Evolutionary conservation across 2,888 invertebrate genomes (phyloP).

Genomic region (Ligdia adustata): DNA sequence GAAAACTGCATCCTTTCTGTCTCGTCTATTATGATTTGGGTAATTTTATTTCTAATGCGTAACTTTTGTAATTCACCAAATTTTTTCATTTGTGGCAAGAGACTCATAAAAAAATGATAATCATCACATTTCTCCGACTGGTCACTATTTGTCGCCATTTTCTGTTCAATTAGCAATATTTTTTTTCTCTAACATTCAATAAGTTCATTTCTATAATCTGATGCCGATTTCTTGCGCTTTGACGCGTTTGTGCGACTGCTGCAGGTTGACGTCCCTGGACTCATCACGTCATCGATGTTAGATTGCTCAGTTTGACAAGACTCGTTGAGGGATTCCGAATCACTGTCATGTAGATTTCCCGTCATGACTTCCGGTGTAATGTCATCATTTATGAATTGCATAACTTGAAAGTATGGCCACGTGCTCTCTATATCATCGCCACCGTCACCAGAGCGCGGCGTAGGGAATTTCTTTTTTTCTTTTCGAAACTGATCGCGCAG

Average conservation of each 20-base stretch:
- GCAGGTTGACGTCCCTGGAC: conserved; percentile 26
- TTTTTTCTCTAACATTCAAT: conserved; percentile 35
- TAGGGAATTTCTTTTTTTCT: conserved; percentile 30
- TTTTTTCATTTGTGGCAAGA: conserved; percentile 33
- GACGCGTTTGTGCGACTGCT: conserved; percentile 31
- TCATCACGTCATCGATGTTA: conserved; percentile 22
- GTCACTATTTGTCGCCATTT: conserved; percentile 34
- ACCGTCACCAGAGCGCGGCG: conserved; percentile 28
- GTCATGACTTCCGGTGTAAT: conserved; percentile 32
- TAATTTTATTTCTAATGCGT: conserved; percentile 33
- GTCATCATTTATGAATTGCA: conserved; percentile 29
- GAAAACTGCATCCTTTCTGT: conserved; percentile 36
- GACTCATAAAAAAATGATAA: conserved; percentile 35
- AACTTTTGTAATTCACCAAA: conserved; percentile 31
- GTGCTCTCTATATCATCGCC: conserved; percentile 27
- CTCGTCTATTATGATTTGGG: conserved; percentile 34
- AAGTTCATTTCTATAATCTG: conserved; percentile 35
- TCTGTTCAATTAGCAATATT: conserved; percentile 33
- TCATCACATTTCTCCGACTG: conserved; percentile 33
- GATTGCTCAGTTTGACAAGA: conserved; percentile 27
- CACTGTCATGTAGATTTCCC: conserved; percentile 34
- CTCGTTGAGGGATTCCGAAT: conserved; percentile 33
- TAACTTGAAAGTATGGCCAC: conserved; percentile 19
- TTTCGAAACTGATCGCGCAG: conserved; percentile 30
- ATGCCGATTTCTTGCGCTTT: conserved; percentile 34